These are phyloP conservation scores for Caenorhabditis briggsae DNA, from an alignment of 1,140 invertebrate species.

Conservation along the genomic window DNA sequence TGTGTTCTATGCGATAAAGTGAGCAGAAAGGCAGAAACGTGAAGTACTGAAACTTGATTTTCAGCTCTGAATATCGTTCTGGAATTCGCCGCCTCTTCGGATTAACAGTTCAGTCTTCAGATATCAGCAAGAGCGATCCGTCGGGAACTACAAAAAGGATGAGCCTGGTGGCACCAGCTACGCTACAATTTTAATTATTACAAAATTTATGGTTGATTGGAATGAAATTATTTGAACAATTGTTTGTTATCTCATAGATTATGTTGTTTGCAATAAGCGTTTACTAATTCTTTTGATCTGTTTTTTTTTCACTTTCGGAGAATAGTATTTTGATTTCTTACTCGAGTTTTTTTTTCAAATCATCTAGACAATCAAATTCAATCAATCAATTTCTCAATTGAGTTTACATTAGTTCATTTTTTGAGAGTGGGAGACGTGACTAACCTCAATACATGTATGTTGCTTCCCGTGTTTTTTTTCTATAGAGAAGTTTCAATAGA, in stretches of 20 bases:
- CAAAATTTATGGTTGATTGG: neutral
- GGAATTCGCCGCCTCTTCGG: neutral
- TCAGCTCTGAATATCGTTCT: slow-evolving; percentile 24
- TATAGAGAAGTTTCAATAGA: neutral
- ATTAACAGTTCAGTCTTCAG: slow-evolving; percentile 2
- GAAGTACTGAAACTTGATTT: neutral
- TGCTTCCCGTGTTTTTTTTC: neutral
- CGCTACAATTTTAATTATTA: neutral
- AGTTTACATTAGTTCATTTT: neutral
- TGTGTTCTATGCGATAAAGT: slow-evolving; percentile 39
- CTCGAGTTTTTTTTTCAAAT: neutral
- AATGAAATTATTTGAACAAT: too few relatives aligned
- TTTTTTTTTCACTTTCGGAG: neutral
- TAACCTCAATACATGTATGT: neutral
- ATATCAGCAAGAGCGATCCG: slow-evolving; percentile 35
- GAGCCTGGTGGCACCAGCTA: neutral
- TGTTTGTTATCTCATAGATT: too few relatives aligned
- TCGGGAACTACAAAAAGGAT: slow-evolving; percentile 7
- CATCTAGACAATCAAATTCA: neutral
- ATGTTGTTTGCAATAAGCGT: too few relatives aligned
- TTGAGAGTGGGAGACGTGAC: neutral
- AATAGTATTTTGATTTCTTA: neutral
- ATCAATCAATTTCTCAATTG: neutral
- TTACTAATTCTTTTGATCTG: too few relatives aligned
- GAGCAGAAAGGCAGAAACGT: too few relatives aligned